Percentiles rank a stretch among this genome's conserved stretches.
Conservation (phyloP, 2,113 vertebrate species). For the Oryzias celebensis region DNA sequence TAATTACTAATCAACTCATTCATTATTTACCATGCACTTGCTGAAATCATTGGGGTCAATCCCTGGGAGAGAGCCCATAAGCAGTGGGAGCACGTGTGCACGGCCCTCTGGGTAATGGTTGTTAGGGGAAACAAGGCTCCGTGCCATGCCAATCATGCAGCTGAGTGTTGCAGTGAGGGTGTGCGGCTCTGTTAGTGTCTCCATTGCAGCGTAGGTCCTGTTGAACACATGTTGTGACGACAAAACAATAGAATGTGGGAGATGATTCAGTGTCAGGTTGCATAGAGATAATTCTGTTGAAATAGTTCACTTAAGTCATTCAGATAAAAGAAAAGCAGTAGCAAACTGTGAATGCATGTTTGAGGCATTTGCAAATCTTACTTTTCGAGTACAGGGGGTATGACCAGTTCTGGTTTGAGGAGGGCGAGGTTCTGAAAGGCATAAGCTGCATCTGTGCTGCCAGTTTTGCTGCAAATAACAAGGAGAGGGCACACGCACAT, state of each 20-base stretch:
- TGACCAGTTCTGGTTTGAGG: slow-evolving; percentile 92
- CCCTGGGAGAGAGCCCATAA: slow-evolving; percentile 95
- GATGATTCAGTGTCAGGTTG: background rate
- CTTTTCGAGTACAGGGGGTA: slow-evolving; percentile 96
- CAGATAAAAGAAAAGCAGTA: too few relatives aligned
- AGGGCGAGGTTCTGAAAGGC: slow-evolving; percentile 96
- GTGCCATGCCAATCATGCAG: slow-evolving; percentile 96
- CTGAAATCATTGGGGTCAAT: slow-evolving; percentile 99
- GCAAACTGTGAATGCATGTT: background rate
- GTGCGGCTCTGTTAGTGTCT: slow-evolving; percentile 96
- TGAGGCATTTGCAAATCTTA: slow-evolving; percentile 52
- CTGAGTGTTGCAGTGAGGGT: slow-evolving; percentile 95
- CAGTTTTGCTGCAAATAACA: slow-evolving; percentile 84
- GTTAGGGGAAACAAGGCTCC: slow-evolving; percentile 88
- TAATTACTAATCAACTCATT: slow-evolving; percentile 45
- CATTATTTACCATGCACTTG: slow-evolving; percentile 93
- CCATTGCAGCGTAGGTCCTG: slow-evolving; percentile 93
- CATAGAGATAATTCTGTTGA: background rate
- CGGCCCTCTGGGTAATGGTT: slow-evolving; percentile 93
- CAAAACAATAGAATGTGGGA: background rate
- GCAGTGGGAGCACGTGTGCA: slow-evolving; percentile 91
- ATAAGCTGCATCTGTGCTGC: slow-evolving; percentile 93
- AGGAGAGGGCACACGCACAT: slow-evolving; percentile 29
- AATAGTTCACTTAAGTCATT: too few relatives aligned
- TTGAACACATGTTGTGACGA: background rate